Base-by-base conservation (phyloP, 1,140 invertebrate genomes). In the Xylocopa sonorina region DNA sequence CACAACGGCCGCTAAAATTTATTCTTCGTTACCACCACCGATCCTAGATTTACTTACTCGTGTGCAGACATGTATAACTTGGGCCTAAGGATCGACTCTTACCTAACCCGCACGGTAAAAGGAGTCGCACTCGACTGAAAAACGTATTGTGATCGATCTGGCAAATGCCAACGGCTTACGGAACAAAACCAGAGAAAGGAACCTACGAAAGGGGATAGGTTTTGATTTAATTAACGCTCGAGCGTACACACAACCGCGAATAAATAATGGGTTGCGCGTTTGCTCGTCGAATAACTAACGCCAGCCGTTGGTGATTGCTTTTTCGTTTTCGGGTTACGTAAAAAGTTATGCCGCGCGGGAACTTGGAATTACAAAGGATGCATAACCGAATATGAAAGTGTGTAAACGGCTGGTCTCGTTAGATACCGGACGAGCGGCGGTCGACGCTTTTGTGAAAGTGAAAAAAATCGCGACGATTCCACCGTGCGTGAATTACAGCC, bases 401-500 rank as follows among this genome's bases (percentile, higher is more conserved):
- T 53, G 43, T 68, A 55, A 3, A 7, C 72, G 38, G 41, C 41
- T 66, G 43, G 50, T 69, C 38, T 77, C 67, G 43, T 60, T 78
- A 58, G 73, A 76, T 34, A 55, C 48, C 51, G 64, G 29, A 71
- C 55, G 83, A 60, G 62, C 72, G 68, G 50, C 27, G n/a, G n/a
- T n/a, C n/a, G n/a, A n/a, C 21, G 51, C 72, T 82, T 84, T 87
- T 75, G 89, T 89, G 89, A 90, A 90, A 90, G 89, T 89, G 79
- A 88, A 89, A 90, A 88, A 88, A 90, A 90, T 89, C 78, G 78
- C 83, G 87, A 91, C 88, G 87, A 89, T 83, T 88, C 88, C 74
- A 72, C 87, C 85, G 87, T 87, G 88, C 89, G 89, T 90, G 82
- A 89, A 89, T 89, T 88, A 89, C 87, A 81, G 80, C 85, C 50